Percentiles rank a stretch among this genome's conserved stretches.
phyloP scores from a whole-genome alignment of 2,888 invertebrate species.

The Sminthurinus aureus region DNA sequence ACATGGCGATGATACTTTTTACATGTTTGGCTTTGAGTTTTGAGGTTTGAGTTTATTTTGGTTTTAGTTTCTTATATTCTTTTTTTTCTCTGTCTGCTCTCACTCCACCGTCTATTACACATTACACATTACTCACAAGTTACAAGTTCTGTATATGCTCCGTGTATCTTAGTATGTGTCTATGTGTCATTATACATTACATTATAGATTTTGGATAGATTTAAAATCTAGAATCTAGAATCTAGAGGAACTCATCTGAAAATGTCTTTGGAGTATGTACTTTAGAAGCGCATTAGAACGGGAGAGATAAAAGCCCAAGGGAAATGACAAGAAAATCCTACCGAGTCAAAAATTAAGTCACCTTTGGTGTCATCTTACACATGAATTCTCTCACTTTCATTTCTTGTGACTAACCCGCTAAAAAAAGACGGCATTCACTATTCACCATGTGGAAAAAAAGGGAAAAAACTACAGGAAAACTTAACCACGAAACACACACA shows the following conservation, averaged over 20 bases:
- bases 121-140: too few species aligned
- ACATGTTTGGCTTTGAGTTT: too few species aligned
- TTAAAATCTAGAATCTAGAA: neutral
- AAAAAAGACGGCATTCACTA: slow-evolving; percentile 1
- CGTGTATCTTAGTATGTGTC: too few species aligned
- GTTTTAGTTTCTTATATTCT: neutral
- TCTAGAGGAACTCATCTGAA: slow-evolving; percentile 14
- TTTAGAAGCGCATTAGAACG: slow-evolving; percentile 28
- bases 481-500: neutral
- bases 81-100: too few species aligned
- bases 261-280: slow-evolving; percentile 15
- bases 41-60: neutral
- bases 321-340: slow-evolving; percentile 53
- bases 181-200: too few species aligned
- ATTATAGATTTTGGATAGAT: too few species aligned
- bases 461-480: neutral
- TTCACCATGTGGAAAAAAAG: neutral
- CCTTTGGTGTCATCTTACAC: slow-evolving; percentile 58
- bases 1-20: too few species aligned
- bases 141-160: too few species aligned
- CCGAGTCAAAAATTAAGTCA: slow-evolving; percentile 57
- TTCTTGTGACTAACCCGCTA: slow-evolving; percentile 31
- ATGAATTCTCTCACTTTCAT: slow-evolving; percentile 46
- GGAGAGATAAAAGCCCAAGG: slow-evolving; percentile 38
- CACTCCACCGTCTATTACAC: neutral